Evolutionary conservation across 2,797 vertebrate species (phyloP).

Genomic region (Manis pentadactyla): DNA sequence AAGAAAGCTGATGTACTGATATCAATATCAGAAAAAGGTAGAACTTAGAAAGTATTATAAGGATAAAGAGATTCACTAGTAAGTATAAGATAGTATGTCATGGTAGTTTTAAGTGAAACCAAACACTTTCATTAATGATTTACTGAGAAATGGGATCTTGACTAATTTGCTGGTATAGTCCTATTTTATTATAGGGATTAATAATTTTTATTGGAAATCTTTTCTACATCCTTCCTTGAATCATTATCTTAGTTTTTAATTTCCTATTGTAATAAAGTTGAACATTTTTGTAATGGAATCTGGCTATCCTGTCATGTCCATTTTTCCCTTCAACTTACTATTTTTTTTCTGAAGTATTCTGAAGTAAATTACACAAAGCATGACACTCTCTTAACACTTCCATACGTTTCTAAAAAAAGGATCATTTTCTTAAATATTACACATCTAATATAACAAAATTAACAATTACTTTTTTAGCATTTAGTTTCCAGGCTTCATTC

Average conservation of each 20-base stretch:
- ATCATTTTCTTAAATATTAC: neutral
- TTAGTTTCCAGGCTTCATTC: constrained; percentile 28
- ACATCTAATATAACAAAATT: neutral
- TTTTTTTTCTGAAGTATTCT: constrained; percentile 34
- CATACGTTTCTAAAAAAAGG: constrained; percentile 29
- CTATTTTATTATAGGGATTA: constrained; percentile 7
- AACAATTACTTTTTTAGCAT: neutral
- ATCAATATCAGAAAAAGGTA: neutral
- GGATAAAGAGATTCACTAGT: neutral
- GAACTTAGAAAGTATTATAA: constrained; percentile 28
- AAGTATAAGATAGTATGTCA: constrained; percentile 11
- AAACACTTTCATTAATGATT: constrained; percentile 34
- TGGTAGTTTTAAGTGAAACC: neutral
- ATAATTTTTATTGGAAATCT: constrained; percentile 45
- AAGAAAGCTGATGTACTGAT: neutral
- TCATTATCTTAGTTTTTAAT: constrained; percentile 34
- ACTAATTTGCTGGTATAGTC: neutral
- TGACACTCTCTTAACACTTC: neutral
- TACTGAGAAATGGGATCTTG: constrained; percentile 46
- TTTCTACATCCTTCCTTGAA: neutral
- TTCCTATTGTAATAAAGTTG: constrained; percentile 8
- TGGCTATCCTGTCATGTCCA: neutral
- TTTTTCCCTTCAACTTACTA: neutral
- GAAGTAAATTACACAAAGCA: neutral
- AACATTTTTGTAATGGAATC: constrained; percentile 31